Base-by-base conservation (phyloP, 1,140 invertebrate genomes). In the Drosophila sproati region DNA sequence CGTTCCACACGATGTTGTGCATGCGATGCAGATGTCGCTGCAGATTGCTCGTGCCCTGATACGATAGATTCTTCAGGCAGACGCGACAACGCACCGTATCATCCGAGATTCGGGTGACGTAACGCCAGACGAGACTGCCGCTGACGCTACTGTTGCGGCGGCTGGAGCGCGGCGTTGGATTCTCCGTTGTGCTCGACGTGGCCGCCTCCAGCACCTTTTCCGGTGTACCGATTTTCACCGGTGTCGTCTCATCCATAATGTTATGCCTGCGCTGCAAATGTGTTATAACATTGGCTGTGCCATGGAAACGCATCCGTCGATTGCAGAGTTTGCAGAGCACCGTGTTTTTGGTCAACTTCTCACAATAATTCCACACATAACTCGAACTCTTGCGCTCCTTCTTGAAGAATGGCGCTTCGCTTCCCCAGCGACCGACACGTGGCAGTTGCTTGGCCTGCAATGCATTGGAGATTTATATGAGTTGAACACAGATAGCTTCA, bases 231-330 rank as follows among this genome's bases (percentile, higher is more conserved):
- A 47, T 20, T 52, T 55, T 73, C 4, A 67, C 41, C 0, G 6
- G 12, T 0, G 35, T 48, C 5, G 56, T 74, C 20, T 85, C 61
- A 4, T 75, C 85, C 34, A 76, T 43, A 10, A 88, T 82, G 52
- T 77, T 72, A 41, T 88, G 85, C 10, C 60, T 55, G 0, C 81
- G 70, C 31, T 85, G 78, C 7, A 88, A 54, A 62, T 88, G 85
- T 10, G 82, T 85, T n/a, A 88, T 88, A 7, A 85, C 77, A 54
- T 88, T 88, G 3, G 85, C 85, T 1, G 85, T 88, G n/a, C 85
- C 85, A 61, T 88, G 85, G 51, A 82, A 88, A 3, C 69, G 73
- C 85, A 88, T 88, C 1, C 66, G 52, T 43, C 80, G 64, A 31
- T 64, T 63, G 52, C 85, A 88, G n/a, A 88, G 41, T 12, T 71